These are phyloP conservation scores for Drosophila sulfurigaster DNA, from an alignment of 1,140 invertebrate genomes.

Conservation along the genomic window DNA sequence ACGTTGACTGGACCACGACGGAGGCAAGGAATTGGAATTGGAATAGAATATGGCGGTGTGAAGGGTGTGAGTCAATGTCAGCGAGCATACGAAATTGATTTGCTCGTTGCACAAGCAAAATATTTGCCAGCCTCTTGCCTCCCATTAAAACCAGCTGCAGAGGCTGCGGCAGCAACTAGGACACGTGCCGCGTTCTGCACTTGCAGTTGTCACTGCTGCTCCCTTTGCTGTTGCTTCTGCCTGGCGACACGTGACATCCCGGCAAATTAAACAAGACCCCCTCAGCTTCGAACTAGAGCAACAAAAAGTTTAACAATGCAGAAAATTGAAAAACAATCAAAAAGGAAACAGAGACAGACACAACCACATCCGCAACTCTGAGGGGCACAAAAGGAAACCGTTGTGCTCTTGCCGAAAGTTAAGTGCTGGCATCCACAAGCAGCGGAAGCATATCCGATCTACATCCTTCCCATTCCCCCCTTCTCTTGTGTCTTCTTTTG, in stretches of 20 bases:
- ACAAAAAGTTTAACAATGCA: slow-evolving; percentile 81
- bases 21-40: neutral
- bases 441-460: neutral
- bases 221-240: neutral
- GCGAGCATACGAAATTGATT: slow-evolving; percentile 77
- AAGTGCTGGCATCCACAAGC: slow-evolving; percentile 60
- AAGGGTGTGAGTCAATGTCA: slow-evolving; percentile 51
- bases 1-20: slow-evolving; percentile 11
- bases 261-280: slow-evolving; percentile 75
- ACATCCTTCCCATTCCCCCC: neutral
- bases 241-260: slow-evolving; percentile 65
- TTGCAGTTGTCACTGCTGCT: slow-evolving; percentile 51
- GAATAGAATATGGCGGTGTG: slow-evolving; percentile 10
- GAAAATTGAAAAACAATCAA: slow-evolving; percentile 84
- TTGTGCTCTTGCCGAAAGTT: slow-evolving; percentile 52
- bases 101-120: slow-evolving; percentile 69
- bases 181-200: slow-evolving; percentile 68
- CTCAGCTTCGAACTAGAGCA: neutral
- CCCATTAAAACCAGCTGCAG: slow-evolving; percentile 61
- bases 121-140: slow-evolving; percentile 66
- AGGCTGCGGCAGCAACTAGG: slow-evolving; percentile 6
- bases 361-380: slow-evolving; percentile 41
- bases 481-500: slow-evolving; percentile 2
- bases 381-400: slow-evolving; percentile 2
- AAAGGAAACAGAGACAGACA: slow-evolving; percentile 29